Base-by-base conservation (phyloP, 2,888 invertebrate genomes). In the Masnerella sp. region DNA sequence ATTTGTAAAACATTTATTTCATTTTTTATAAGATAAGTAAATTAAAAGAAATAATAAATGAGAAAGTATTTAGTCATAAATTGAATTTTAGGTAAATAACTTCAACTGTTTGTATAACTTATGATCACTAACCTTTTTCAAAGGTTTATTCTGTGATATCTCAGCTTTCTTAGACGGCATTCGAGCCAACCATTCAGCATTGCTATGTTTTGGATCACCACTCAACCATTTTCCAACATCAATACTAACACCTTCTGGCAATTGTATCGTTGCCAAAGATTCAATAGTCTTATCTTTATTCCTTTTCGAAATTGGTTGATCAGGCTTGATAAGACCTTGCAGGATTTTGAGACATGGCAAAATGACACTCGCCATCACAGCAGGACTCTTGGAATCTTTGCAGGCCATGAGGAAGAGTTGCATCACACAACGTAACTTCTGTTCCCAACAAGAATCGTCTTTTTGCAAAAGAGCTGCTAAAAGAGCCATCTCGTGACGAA, bases 381-480 rank as follows among this genome's bases (percentile, higher is more conserved):
- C 93, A 0, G 96, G 95, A 81, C 94, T 95, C 72, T 93, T 92
- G 0, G 94, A 92, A 86, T 92, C 91, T 58, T 91, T 90, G 77
- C 93, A 93, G 2, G 94, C 94, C 88, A 92, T 91, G 59, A 96
- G 90, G 89, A 98, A 97, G 54, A 98, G 89, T 77, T 93, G 93
- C 89, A 98, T 94, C 72, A 97, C 94, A 84, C 95, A 94, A 43
- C 95, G 92, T 0, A 98, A 89, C 82, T 98, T 94, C 74, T 94
- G 92, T 85, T 98, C 98, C 98, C 98, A 98, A 84, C 97, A 97
- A 2, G 94, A 92, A 86, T 98, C 98, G 82, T 97, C 96, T 78
- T 96, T 96, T 80, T 96, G 95, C 1, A 98, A 93, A 42, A 97
- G 90, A 0, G 95, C 93, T 0, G 96, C 95, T 8, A 69, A 8